Conservation (phyloP, 2,113 vertebrate species). For the Potamarius usumacintae region DNA sequence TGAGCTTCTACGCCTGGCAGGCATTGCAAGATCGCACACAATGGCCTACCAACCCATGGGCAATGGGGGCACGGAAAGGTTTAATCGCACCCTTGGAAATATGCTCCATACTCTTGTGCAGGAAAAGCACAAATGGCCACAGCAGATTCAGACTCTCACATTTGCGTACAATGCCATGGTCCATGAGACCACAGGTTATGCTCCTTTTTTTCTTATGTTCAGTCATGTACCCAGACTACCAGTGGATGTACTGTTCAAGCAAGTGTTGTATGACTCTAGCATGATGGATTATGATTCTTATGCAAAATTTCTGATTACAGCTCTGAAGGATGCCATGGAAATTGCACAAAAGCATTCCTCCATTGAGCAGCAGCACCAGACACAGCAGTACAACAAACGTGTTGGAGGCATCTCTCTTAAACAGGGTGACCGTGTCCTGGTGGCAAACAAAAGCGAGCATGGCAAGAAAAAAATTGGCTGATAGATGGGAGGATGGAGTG, state of each 20-base stretch:
- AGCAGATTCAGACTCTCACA: neutral
- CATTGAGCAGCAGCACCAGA: neutral
- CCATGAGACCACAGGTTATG: neutral
- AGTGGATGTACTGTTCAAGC: no score
- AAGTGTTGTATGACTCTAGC: no score
- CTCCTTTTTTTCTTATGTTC: neutral
- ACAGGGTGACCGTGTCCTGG: neutral
- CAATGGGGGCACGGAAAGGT: neutral
- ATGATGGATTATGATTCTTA: no score
- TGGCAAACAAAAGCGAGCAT: neutral
- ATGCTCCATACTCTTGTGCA: neutral
- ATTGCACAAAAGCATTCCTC: no score
- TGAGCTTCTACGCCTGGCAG: neutral
- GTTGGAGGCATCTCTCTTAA: no score
- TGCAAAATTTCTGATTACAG: no score
- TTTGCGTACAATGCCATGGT: neutral
- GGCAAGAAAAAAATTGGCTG: neutral
- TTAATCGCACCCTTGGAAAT: neutral
- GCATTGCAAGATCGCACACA: neutral
- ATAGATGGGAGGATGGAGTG: slow-evolving; percentile 8
- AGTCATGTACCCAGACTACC: no score
- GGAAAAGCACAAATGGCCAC: neutral
- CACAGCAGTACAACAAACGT: no score
- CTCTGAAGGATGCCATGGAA: no score
- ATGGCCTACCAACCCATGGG: neutral